Base-by-base conservation (phyloP, 2,113 vertebrate species). In the Colaptes auratus region DNA sequence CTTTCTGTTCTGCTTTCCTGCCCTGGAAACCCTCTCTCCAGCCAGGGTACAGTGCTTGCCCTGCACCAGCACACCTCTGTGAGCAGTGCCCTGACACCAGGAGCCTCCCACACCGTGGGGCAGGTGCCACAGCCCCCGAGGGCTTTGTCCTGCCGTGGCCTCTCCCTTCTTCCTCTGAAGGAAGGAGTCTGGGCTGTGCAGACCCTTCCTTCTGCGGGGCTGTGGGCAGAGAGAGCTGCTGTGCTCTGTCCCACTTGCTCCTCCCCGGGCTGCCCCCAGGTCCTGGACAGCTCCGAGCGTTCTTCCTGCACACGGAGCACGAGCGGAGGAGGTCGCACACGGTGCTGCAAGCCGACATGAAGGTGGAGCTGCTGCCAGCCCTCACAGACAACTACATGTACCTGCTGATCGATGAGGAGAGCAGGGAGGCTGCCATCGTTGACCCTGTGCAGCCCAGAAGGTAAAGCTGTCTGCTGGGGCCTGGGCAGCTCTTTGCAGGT, bases 331-430 rank as follows among this genome's bases (percentile, higher is more conserved):
- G 97, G 69, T 93, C 98, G 0, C 92, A 87, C 79, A 73, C 98
- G 0, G 87, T 99, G 89, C 73, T 95, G 7, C 98, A 99, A 91
- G 93, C 86, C 69, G 25, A 96, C 95, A 99, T 99, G 99, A 99
- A 97, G 98, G 89, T 99, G 19, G 98, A 99, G 94, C 88, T 99
- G 4, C 96, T 99, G 17, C 99, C 99, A 1, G 99, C 99, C 3
- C 98, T 99, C 85, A 98, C 98, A 4, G 99, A 99, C 97, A 99
- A 99, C 97, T 99, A 99, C 97, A 99, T 99, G 99, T 99, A 99
- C 96, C 98, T 99, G 16, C 96, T 99, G 72, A 98, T 99, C 1
- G 99, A 99, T 7, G 97, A 97, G 64, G 98, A 99, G 59, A 98
- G 98, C 18, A 98, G 86, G 90, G 99, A 99, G 92, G 99, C 99